Evolutionary conservation across 92 coral and sea anemone species (phyloP).

Genomic region (Bergia puertoricense): DNA sequence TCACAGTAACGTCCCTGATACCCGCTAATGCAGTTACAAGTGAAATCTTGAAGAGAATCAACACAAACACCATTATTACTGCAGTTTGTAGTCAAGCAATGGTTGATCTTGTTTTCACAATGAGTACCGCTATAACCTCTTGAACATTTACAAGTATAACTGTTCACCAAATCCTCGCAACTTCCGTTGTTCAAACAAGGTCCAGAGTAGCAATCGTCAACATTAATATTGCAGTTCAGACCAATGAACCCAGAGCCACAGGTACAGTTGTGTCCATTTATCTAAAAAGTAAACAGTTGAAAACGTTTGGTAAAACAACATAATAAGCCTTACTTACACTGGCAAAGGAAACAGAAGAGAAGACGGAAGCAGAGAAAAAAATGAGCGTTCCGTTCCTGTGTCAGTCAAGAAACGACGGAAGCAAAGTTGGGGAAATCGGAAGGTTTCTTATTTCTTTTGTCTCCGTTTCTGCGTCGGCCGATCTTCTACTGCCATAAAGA

Average conservation of each 20-base stretch:
- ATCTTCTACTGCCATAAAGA: too few relatives aligned
- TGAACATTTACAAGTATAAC: conserved; percentile 53
- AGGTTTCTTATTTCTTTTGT: too few relatives aligned
- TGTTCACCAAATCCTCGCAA: conserved; percentile 48
- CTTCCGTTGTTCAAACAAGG: conserved; percentile 57
- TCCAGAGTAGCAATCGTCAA: conserved; percentile 54
- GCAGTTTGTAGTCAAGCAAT: conserved; percentile 57
- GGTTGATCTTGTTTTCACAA: conserved; percentile 52
- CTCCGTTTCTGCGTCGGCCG: too few relatives aligned
- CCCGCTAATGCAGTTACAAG: conserved; percentile 53
- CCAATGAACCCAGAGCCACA: conserved; percentile 53
- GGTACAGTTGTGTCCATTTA: conserved; percentile 30
- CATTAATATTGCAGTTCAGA: conserved; percentile 47
- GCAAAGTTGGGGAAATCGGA: too few relatives aligned
- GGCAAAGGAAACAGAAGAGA: too few relatives aligned
- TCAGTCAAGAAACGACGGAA: too few relatives aligned
- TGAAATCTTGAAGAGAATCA: conserved; percentile 44
- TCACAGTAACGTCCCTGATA: conserved; percentile 61
- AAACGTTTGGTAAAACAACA: too few relatives aligned
- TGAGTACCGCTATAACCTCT: conserved; percentile 50
- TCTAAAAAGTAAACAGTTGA: not conserved
- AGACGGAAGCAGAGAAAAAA: too few relatives aligned
- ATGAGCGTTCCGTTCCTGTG: too few relatives aligned
- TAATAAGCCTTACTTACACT: too few relatives aligned
- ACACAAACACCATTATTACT: conserved; percentile 49